Conservation (phyloP, 2,888 invertebrate genomes). For the Eurytoma adleriae region DNA sequence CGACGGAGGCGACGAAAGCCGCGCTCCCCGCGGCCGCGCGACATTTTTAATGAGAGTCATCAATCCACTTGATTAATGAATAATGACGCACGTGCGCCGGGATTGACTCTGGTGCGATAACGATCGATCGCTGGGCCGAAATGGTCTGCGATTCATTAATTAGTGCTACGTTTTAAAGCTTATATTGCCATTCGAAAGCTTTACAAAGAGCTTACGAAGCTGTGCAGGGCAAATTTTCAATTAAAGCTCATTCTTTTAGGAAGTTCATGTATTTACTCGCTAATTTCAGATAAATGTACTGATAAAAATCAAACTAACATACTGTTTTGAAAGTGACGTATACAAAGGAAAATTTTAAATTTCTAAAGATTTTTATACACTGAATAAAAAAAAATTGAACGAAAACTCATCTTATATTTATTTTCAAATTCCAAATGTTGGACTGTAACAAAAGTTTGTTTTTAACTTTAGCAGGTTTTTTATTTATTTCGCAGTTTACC, state of each 20-base stretch:
- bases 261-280: neutral
- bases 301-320: neutral
- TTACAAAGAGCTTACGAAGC: neutral
- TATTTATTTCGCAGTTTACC: too few species aligned
- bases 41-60: slow-evolving; percentile 41
- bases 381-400: too few species aligned
- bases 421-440: too few species aligned
- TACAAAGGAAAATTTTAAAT: too few species aligned
- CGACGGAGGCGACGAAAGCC: neutral
- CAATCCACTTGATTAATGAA: slow-evolving; percentile 44
- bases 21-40: neutral
- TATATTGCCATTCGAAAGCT: neutral
- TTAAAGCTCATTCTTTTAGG: neutral
- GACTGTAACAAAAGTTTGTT: too few species aligned
- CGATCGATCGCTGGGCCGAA: slow-evolving; percentile 17
- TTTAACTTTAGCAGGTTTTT: too few species aligned
- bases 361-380: too few species aligned
- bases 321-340: too few species aligned
- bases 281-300: neutral
- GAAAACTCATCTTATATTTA: too few species aligned
- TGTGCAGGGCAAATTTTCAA: slow-evolving; percentile 1
- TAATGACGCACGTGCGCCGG: slow-evolving; percentile 7
- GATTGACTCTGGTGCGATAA: neutral
- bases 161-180: neutral
- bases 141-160: neutral